Conservation (phyloP, 1,140 invertebrate genomes). For the Aphaenogaster rudis region DNA sequence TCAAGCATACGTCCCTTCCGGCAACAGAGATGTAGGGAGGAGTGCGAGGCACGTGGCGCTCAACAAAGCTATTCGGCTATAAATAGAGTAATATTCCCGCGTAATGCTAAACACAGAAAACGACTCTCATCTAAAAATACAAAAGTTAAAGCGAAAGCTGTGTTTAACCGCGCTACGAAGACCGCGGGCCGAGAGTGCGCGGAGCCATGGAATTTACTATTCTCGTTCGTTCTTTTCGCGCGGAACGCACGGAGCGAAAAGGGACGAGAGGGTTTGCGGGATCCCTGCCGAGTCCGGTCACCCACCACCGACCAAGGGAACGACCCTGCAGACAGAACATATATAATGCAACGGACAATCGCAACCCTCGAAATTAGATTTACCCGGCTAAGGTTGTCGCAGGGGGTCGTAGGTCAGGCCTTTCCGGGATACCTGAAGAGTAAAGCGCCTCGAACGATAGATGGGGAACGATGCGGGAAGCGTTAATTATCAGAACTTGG, state of each 20-base stretch:
- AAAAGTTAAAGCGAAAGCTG: constrained; percentile 60
- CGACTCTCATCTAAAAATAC: constrained; percentile 47
- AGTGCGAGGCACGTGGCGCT: constrained; percentile 64
- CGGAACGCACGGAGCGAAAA: neutral
- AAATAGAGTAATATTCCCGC: constrained; percentile 65
- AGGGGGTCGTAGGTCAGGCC: constrained; percentile 63
- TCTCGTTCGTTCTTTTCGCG: constrained; percentile 47
- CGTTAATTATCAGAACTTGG: constrained; percentile 50
- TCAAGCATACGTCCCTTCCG: constrained; percentile 5
- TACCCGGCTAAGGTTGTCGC: constrained; percentile 71
- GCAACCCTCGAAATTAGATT: constrained; percentile 80
- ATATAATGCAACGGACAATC: constrained; percentile 81
- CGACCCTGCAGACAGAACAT: constrained; percentile 73
- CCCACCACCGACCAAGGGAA: constrained; percentile 21
- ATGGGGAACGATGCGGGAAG: constrained; percentile 43
- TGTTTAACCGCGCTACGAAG: constrained; percentile 9
- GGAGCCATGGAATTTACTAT: constrained; percentile 60
- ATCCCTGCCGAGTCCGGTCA: constrained; percentile 15
- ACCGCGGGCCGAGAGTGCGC: neutral
- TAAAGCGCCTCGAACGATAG: constrained; percentile 30
- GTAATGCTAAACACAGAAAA: constrained; percentile 36
- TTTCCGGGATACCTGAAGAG: constrained; percentile 47
- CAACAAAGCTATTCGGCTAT: constrained; percentile 67
- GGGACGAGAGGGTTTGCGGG: neutral
- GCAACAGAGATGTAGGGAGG: neutral